A percentile compares a stretch with the other conserved stretches of the same genome.
phyloP scores from a whole-genome alignment of 2,113 vertebrate genomes.

The Anoplopoma fimbria region DNA sequence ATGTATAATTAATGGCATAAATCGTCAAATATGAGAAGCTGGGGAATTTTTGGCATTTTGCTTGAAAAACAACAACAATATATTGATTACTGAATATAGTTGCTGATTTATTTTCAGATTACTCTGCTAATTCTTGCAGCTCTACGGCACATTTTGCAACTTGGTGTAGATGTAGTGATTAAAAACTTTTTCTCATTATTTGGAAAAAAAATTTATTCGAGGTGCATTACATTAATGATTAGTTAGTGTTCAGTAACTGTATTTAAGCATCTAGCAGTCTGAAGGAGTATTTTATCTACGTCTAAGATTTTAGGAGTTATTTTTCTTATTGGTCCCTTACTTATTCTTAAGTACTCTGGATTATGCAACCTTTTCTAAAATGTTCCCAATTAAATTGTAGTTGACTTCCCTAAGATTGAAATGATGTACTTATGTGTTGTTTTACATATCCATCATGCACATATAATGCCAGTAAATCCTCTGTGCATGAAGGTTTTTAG shows the following conservation, averaged over 20 bases:
- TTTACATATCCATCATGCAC: slow-evolving; percentile 13
- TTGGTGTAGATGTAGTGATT: neutral
- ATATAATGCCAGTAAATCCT: slow-evolving; percentile 19
- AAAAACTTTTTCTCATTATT: neutral
- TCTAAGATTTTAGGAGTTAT: neutral
- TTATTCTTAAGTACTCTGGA: neutral
- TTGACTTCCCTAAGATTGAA: neutral
- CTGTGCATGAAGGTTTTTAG: neutral
- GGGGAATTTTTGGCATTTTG: neutral
- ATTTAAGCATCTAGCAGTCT: neutral
- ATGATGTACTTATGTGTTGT: neutral
- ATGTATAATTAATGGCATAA: neutral
- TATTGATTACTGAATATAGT: no score
- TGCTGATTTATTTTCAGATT: no score
- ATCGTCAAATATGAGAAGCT: neutral
- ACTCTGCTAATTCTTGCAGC: neutral
- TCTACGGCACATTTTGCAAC: neutral
- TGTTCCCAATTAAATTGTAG: neutral
- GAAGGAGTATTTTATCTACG: neutral
- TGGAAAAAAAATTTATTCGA: neutral
- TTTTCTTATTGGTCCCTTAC: neutral
- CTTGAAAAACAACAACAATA: neutral
- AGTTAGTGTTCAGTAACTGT: neutral
- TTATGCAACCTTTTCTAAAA: neutral
- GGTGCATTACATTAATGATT: neutral